These are phyloP conservation scores for Ophonus ardosiacus DNA, from an alignment of 2,888 invertebrate species.

Conservation along the genomic window DNA sequence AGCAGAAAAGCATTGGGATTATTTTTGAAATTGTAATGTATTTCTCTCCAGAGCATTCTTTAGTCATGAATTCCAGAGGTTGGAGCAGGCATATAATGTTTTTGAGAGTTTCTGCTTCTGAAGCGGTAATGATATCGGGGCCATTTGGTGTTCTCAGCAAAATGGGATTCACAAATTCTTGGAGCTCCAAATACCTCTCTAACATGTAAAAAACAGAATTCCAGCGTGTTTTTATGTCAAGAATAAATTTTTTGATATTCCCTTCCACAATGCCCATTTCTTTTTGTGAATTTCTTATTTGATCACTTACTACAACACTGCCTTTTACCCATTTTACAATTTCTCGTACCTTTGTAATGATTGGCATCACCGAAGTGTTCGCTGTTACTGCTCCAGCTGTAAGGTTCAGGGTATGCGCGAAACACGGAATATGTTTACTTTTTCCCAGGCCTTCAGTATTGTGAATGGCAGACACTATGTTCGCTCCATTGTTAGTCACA, in stretches of 20 bases:
- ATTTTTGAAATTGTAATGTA: background rate
- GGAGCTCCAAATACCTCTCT: background rate
- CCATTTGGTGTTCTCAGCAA: background rate
- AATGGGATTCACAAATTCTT: background rate
- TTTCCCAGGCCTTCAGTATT: too few species aligned
- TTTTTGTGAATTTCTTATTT: background rate
- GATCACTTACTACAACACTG: too few species aligned
- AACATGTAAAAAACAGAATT: conserved; percentile 5
- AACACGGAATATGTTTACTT: too few species aligned
- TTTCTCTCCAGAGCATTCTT: background rate
- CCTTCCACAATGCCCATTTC: background rate
- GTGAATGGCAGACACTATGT: too few species aligned
- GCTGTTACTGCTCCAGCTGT: too few species aligned
- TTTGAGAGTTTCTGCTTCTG: background rate
- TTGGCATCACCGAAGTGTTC: too few species aligned
- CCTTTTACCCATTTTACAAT: too few species aligned
- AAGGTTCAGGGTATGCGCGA: too few species aligned
- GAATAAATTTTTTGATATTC: background rate
- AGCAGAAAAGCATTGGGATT: background rate
- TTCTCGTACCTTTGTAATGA: too few species aligned
- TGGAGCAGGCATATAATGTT: background rate
- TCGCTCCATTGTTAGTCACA: too few species aligned
- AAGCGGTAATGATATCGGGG: background rate
- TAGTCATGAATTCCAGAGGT: background rate
- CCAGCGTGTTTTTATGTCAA: background rate